Base-by-base conservation (phyloP, 2,113 vertebrate species). In the Podocnemis expansa region DNA sequence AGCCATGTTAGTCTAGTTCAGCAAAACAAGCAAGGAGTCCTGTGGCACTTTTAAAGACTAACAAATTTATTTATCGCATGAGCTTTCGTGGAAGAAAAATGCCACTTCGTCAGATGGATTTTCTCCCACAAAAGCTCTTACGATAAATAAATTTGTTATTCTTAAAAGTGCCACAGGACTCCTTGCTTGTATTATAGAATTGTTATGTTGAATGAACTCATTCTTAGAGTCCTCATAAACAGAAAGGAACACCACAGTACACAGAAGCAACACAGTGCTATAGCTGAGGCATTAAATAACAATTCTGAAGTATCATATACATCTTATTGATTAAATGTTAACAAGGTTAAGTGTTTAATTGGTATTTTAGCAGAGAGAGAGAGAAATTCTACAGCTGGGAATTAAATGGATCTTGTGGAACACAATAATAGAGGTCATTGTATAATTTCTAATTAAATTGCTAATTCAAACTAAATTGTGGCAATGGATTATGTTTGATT, bases 241-340 rank as follows among this genome's bases (percentile, higher is more conserved):
- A 2, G 38, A 27, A 84, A n/a, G 56, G 93, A 63, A 81, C 89
- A 76, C 76, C 89, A 67, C 47, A 94, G 17, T 85, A n/a, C 60
- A 67, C 3, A 67, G 16, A n/a, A n/a, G 60, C 60, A n/a, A 67
- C 31, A 67, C 7, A 93, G 82, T 6, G 25, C 27, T 89, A 29
- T 24, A 45, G n/a, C 60, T 73, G 3, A 8, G 80, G 51, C 80
- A 25, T 82, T 84, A 10, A 94, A 80, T 29, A 88, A 51, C 43
- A 80, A n/a, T 89, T 96, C 88, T 34, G 89, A 93, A 89, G 78
- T 63, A 86, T 41, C 41, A 31, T 63, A 85, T 4, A 31, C 87
- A 91, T 25, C 10, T 92, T 96, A 80, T 76, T 92, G 41, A 91
- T 85, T 90, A 93, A 95, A 91, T 81, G 88, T 84, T 88, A 92